Evolutionary conservation across 2,888 invertebrate species (phyloP), one percentile per base, ranked within the genome.

Genomic region (Pseudococcus longispinus): DNA sequence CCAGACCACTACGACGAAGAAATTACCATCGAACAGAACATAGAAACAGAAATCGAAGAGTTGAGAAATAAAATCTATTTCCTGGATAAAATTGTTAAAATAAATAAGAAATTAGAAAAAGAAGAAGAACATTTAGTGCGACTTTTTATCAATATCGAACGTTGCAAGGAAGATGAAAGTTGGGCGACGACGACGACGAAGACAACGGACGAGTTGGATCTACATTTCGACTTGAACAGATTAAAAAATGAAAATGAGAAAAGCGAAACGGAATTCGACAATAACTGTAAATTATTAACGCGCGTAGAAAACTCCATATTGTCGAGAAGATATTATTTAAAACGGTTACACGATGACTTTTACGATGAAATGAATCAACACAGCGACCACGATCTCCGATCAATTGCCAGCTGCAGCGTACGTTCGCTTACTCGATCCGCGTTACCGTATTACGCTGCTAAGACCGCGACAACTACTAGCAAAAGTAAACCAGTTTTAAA

Each of bases 101-200:
- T 95, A 37, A 95, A 96, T 90, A 94, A 95, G 90, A 92, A 93
- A 89, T 91, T 96, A 87, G 93, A 95, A 87, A 92, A 93, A 87
- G 95, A 95, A 90, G 95, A 95, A 90, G 95, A 95, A 90, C 91
- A 93, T 87, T 92, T 96, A 2, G 93, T 95, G 4, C 92, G 95
- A 89, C 90, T 96, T 60, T 93, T 93, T 46, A 93, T 93, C 3
- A 88, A 88, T 60, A 83, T 89, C 1, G 88, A 88, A 87, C 85
- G 89, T n/a, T 87, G 88, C 32, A 87, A 87, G 55, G 88, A 88
- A 85, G 80, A 88, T 70, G 88, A 88, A 29, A 18, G 3, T 18
- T 26, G 15, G 23, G 26, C 26, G 60, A 60, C 60, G 2, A 60
- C 8, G 37, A 37, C 37, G 37, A 37, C 60, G 1, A 37, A 5